These are phyloP conservation scores for Himalopsyche tibetana DNA, from an alignment of 2,888 invertebrate species.

Conservation along the genomic window DNA sequence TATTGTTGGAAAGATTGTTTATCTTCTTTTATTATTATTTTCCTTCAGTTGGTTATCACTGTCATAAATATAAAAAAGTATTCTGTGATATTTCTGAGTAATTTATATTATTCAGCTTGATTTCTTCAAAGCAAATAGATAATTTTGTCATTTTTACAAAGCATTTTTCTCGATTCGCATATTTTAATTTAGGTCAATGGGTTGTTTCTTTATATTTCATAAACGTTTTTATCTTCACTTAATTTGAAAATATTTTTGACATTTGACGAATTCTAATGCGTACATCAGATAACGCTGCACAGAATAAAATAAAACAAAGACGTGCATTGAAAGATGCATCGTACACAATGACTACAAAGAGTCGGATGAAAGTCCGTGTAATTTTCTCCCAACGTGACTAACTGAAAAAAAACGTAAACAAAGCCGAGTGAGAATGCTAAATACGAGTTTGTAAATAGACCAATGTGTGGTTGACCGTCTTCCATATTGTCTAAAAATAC, in stretches of 20 bases:
- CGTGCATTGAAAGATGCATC: not conserved
- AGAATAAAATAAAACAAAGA: not conserved
- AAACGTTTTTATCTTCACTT: too few relatives aligned
- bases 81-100: too few relatives aligned
- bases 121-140: too few relatives aligned
- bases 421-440: constrained; percentile 22
- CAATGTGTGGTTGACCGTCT: constrained; percentile 10
- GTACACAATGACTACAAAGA: constrained; percentile 2
- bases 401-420: constrained; percentile 29
- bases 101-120: too few relatives aligned
- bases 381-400: not conserved
- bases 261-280: not conserved
- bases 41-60: not conserved
- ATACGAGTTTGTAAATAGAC: constrained; percentile 27
- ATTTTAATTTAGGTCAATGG: too few relatives aligned
- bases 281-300: not conserved
- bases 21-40: too few relatives aligned
- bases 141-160: too few relatives aligned
- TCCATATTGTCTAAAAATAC: not conserved
- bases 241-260: too few relatives aligned
- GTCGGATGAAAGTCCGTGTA: not conserved
- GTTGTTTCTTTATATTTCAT: too few relatives aligned
- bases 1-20: too few relatives aligned
- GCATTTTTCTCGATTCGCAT: too few relatives aligned
- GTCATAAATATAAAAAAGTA: too few relatives aligned